Conservation (phyloP, 2,797 vertebrate species). For the Pempheris klunzingeri region DNA sequence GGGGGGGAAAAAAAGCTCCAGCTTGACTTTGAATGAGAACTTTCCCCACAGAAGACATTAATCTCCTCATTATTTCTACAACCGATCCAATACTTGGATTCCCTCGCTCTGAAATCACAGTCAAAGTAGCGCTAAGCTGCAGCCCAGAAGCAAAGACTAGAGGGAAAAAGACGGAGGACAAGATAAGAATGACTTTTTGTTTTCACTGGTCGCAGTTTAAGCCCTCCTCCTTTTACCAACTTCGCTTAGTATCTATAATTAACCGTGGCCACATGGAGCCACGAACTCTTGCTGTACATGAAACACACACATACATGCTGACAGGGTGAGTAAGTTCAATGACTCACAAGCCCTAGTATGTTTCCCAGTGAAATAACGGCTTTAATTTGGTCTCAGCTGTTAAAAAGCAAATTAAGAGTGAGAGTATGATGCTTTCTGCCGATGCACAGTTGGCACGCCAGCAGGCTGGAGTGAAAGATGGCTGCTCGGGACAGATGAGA, state of each 20-base stretch:
- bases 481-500: conserved; percentile 32
- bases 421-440: conserved; percentile 24
- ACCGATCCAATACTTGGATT: conserved; percentile 43
- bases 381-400: conserved; percentile 69
- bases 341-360: conserved; percentile 54
- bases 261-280: conserved; percentile 36
- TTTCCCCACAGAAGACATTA: conserved; percentile 62
- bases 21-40: conserved; percentile 66
- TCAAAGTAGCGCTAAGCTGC: conserved; percentile 52
- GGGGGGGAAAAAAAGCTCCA: conserved; percentile 9
- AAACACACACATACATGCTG: background rate
- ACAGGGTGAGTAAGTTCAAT: conserved; percentile 37
- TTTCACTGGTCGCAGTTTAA: conserved; percentile 35
- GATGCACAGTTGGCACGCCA: conserved; percentile 37
- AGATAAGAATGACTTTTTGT: conserved; percentile 37
- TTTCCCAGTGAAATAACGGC: conserved; percentile 59
- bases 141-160: conserved; percentile 35
- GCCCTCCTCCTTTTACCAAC: conserved; percentile 30
- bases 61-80: conserved; percentile 65
- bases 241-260: conserved; percentile 24
- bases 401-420: conserved; percentile 43
- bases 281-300: background rate
- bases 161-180: conserved; percentile 9
- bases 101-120: conserved; percentile 47
- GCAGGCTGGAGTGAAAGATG: conserved; percentile 52